Base-by-base conservation (phyloP, 1,140 invertebrate genomes). In the Chrysopa pallens region DNA sequence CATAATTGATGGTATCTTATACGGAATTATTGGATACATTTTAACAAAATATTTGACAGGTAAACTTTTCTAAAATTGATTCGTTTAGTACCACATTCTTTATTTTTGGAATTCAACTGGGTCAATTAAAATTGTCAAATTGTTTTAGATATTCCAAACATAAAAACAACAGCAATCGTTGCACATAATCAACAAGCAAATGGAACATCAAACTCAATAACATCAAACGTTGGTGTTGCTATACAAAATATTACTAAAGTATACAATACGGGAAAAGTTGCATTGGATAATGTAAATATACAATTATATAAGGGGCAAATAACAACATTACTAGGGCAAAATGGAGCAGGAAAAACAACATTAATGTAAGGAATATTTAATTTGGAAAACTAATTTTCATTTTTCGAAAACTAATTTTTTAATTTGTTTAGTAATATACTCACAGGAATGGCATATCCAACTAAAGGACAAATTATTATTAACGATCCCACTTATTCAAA, bases 341-440 rank as follows among this genome's bases (percentile, higher is more conserved):
- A 86, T 55, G 84, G 84, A 17, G 84, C 85, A 42, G 86, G 86
- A 4, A 86, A 87, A 62, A 85, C 80, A 36, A 85, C 82, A 38
- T 68, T 79, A 53, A 80, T 90, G 76, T 81, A 55, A 54, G 73
- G 68, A 9, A 33, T 4, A 33, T n/a, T 11, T 11, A 33, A 4
- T 33, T 23, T 23, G 17, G 2, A 23, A n/a, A n/a, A n/a, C n/a
- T n/a, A n/a, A n/a, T n/a, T n/a, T n/a, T n/a, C n/a, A n/a, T n/a
- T n/a, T n/a, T n/a, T n/a, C n/a, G n/a, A n/a, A n/a, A n/a, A n/a
- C n/a, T 31, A 37, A 13, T 27, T 48, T 27, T 33, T 31, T 31
- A 39, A 27, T 42, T 48, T 47, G n/a, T n/a, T 17, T 51, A 76
- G 72, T 11, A 78, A 78, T 56, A 71, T 78, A 55, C 52, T 78